Evolutionary conservation across 2,113 vertebrate genomes (phyloP).

Genomic region (Pipra filicauda): DNA sequence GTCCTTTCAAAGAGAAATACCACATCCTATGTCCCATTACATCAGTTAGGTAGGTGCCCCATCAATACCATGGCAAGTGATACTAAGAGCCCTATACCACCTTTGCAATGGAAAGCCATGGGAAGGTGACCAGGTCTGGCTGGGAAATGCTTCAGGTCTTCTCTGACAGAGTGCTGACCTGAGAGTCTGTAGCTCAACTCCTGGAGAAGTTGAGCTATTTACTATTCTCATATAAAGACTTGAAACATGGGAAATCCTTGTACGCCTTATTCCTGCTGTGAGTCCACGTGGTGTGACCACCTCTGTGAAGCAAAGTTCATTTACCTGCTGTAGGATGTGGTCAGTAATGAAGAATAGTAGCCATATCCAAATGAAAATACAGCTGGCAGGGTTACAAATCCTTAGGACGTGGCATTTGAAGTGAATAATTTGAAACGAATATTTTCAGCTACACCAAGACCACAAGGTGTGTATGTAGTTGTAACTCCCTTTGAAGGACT

Average conservation of each 20-base stretch:
- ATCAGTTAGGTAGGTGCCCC: neutral
- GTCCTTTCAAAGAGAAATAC: neutral
- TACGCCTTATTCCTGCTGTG: rapidly evolving
- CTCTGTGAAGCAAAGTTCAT: neutral
- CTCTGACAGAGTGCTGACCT: neutral
- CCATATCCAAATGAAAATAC: neutral
- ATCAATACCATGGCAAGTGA: neutral
- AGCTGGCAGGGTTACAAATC: neutral
- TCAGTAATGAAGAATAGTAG: neutral
- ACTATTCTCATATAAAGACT: neutral
- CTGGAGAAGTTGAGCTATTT: neutral
- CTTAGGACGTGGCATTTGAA: neutral
- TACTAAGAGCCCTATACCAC: too few species aligned
- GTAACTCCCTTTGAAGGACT: neutral
- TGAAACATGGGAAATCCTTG: neutral
- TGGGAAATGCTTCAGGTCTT: neutral
- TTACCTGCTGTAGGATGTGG: neutral
- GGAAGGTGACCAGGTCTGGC: neutral
- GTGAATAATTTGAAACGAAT: neutral
- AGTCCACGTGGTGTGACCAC: neutral
- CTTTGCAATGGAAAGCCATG: neutral
- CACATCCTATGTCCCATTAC: neutral
- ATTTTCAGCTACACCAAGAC: neutral
- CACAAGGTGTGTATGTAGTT: rapidly evolving
- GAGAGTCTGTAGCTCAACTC: neutral